These are phyloP conservation scores for Muscicapa comitata DNA, from an alignment of 2,797 vertebrate species.

Conservation along the genomic window DNA sequence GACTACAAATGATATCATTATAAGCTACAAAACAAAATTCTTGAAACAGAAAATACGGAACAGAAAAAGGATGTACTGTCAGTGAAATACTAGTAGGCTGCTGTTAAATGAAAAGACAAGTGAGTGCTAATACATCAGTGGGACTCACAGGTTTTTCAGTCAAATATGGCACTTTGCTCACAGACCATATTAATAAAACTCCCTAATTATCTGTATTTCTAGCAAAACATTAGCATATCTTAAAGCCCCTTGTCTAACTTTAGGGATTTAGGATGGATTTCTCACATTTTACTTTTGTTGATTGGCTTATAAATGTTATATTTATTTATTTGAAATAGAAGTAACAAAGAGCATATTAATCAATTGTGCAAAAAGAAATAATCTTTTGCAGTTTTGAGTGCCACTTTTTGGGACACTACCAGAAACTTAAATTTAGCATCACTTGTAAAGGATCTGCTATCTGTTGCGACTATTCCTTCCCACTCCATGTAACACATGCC, in stretches of 20 bases:
- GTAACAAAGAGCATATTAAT: neutral
- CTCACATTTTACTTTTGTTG: neutral
- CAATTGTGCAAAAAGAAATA: neutral
- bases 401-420: neutral
- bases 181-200: neutral
- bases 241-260: neutral
- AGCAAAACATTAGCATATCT: neutral
- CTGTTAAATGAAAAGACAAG: neutral
- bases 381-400: neutral
- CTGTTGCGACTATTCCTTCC: neutral
- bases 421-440: neutral
- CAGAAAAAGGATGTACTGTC: neutral
- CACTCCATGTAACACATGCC: accelerated
- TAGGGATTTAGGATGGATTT: neutral
- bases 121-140: neutral
- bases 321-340: neutral
- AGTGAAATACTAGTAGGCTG: neutral
- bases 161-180: neutral
- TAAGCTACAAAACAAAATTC: neutral
- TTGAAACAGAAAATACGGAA: neutral
- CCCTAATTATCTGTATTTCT: neutral
- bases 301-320: neutral
- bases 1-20: neutral
- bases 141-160: neutral
- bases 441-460: neutral